phyloP scores from a whole-genome alignment of 2,113 vertebrate species.

The Rhipidura dahli region DNA sequence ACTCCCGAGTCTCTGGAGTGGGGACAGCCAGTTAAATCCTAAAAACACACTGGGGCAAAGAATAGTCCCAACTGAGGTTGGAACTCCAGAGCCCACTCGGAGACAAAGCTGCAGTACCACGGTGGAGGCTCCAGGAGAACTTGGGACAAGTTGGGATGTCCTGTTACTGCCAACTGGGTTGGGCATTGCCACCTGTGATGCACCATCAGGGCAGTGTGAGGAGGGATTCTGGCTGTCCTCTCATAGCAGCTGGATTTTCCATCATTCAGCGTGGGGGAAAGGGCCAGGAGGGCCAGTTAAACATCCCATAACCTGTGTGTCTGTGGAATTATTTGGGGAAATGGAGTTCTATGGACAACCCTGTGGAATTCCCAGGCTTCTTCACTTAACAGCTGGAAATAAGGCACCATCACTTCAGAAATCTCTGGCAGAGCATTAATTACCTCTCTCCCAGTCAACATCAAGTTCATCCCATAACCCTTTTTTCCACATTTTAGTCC shows the following conservation, averaged over 20 bases:
- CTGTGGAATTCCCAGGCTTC: background rate
- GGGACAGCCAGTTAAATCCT: background rate
- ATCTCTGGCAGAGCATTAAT: background rate
- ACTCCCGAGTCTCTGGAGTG: conserved; percentile 14
- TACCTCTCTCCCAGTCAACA: background rate
- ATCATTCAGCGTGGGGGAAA: rapidly evolving
- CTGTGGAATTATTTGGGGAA: background rate
- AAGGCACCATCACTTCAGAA: background rate
- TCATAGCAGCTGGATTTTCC: background rate
- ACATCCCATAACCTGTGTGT: background rate
- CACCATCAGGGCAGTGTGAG: background rate
- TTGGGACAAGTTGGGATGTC: background rate
- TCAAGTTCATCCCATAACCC: background rate
- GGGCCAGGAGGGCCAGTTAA: background rate
- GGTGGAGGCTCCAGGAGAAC: background rate
- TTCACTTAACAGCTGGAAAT: background rate
- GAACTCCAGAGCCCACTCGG: background rate
- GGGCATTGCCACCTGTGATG: background rate
- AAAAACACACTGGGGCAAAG: background rate
- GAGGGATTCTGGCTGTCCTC: background rate
- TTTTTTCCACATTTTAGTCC: background rate
- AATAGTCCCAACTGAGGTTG: rapidly evolving
- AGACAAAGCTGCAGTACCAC: rapidly evolving
- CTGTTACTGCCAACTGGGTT: rapidly evolving
- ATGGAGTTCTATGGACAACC: rapidly evolving